Evolutionary conservation across 1,140 invertebrate genomes (phyloP), one percentile per base, ranked within the genome.

Genomic region (Temnothorax curvispinosus): DNA sequence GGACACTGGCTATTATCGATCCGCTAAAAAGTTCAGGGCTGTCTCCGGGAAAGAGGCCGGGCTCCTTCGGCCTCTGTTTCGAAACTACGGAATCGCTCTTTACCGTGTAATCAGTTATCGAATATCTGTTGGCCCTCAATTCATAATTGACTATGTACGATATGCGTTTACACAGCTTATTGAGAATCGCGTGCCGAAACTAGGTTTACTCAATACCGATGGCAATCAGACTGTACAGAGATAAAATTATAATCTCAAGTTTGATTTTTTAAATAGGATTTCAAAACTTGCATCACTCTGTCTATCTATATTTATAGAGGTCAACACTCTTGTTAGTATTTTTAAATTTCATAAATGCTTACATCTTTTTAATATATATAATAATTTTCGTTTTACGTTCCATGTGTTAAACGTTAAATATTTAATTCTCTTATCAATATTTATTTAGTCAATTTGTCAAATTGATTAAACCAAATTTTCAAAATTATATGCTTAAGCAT

Each of bases 11-110:
- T 80, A 89, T 91, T 94, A 94, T 94, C 93, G 93, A 94, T 94
- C 93, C 80, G 88, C 67, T 92, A 89, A 93, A 94, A 94, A 94
- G 92, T 94, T 93, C 94, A 93, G 92, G 94, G 93, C 90, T 94
- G 91, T 91, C 90, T 85, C 85, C 69, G 80, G 69, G 69, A 84
- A 84, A 84, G 69, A 75, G 80, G 41, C 44, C 80, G 69, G 41
- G 41, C 15, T 75, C 80, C 41, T 82, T 21, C 67, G 18, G 18
- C 27, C 27, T 27, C 27, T 38, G 64, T 74, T 15, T 44, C 65
- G 80, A 58, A 74, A 38, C n/a, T 21, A 38, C 80, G 54, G 41
- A 58, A 62, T 75, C 32, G 54, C 38, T 60, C 41, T 35, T 82
- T 47, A 47, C 18, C 27, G 41, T 58, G 74, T 60, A 82, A 82